These are phyloP conservation scores for Pachycephus smyrnensis DNA, from an alignment of 2,888 invertebrate species.

Conservation along the genomic window DNA sequence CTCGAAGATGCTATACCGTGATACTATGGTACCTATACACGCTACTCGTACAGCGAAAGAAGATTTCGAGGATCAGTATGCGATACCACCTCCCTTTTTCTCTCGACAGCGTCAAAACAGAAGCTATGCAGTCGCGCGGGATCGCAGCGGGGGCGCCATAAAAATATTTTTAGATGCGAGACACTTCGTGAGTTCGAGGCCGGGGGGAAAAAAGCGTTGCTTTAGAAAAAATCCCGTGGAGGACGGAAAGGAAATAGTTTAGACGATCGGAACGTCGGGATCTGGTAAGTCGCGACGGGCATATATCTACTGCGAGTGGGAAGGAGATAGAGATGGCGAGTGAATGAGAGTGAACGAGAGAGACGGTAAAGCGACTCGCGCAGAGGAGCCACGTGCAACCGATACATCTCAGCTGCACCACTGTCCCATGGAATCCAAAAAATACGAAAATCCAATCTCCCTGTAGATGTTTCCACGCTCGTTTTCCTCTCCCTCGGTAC, in stretches of 20 bases:
- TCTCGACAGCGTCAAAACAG: conserved; percentile 55
- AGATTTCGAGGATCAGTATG: not conserved
- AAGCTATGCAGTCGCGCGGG: conserved; percentile 40
- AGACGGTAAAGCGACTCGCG: conserved; percentile 29
- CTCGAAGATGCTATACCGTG: not conserved
- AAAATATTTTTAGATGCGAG: conserved; percentile 66
- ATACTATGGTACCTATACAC: too few relatives aligned
- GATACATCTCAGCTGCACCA: conserved; percentile 58
- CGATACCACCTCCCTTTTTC: not conserved
- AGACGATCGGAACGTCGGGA: conserved; percentile 53
- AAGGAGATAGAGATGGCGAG: not conserved
- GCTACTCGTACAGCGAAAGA: not conserved
- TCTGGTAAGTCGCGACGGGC: conserved; percentile 4
- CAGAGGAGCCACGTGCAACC: conserved; percentile 55
- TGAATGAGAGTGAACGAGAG: not conserved
- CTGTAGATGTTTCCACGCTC: conserved; percentile 10
- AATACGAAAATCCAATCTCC: conserved; percentile 46
- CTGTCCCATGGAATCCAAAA: conserved; percentile 30
- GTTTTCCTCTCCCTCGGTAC: conserved; percentile 17
- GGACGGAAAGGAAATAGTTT: conserved; percentile 47
- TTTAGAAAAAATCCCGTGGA: conserved; percentile 12
- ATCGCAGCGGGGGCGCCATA: conserved; percentile 65
- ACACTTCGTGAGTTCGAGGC: conserved; percentile 18
- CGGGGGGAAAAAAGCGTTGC: conserved; percentile 22
- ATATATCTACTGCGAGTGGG: not conserved